Percentiles rank a stretch among this genome's conserved stretches.
phyloP scores from a whole-genome alignment of 1,140 invertebrate species.

The Triops longicaudatus region DNA sequence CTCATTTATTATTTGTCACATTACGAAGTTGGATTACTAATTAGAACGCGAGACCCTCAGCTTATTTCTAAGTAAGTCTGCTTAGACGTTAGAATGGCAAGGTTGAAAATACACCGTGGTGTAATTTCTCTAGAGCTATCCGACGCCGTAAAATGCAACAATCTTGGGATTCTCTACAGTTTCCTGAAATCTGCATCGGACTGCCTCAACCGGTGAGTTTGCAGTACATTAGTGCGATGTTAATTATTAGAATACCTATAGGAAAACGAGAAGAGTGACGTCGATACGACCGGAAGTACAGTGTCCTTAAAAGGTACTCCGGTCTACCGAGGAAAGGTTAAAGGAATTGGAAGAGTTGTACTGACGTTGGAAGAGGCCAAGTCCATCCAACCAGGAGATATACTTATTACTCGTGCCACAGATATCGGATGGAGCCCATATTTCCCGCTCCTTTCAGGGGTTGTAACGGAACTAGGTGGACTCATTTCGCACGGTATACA shows the following conservation, averaged over 20 bases:
- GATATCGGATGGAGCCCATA: constrained; percentile 83
- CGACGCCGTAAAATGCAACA: constrained; percentile 50
- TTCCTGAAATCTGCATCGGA: constrained; percentile 54
- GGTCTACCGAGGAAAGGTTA: constrained; percentile 56
- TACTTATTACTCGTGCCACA: constrained; percentile 66
- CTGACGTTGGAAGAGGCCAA: constrained; percentile 38
- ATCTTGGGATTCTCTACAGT: constrained; percentile 49
- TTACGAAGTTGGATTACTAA: constrained; percentile 52
- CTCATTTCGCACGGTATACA: constrained; percentile 67
- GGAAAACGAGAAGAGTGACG: not conserved
- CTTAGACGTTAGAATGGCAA: not conserved
- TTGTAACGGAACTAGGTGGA: constrained; percentile 77
- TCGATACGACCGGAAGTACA: not conserved
- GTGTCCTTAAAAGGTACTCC: constrained; percentile 51
- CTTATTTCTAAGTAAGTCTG: constrained; percentile 54
- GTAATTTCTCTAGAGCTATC: constrained; percentile 48
- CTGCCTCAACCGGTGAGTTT: constrained; percentile 41
- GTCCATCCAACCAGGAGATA: constrained; percentile 50
- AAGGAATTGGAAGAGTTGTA: constrained; percentile 61
- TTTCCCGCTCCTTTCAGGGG: constrained; percentile 66
- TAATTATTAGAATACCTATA: not conserved
- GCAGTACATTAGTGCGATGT: not conserved
- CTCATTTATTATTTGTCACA: constrained; percentile 61
- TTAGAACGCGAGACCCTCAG: constrained; percentile 43
- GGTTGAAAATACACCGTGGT: not conserved